Evolutionary conservation across 2,888 invertebrate genomes (phyloP).

Genomic region (Caenorhabditis doughertyi): DNA sequence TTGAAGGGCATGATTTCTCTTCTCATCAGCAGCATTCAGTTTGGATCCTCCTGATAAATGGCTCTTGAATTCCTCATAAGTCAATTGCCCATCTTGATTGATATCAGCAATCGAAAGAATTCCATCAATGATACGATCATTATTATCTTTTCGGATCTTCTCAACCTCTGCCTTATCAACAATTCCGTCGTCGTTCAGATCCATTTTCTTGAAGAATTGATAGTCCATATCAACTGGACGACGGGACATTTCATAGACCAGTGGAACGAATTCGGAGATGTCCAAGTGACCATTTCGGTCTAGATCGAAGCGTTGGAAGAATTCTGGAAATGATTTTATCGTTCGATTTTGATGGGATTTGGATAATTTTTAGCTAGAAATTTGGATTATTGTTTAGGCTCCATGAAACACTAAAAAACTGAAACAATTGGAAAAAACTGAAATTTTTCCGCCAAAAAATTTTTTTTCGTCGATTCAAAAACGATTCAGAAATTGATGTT

Average conservation of each 20-base stretch:
- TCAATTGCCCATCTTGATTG: slow-evolving; percentile 75
- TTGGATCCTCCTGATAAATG: slow-evolving; percentile 63
- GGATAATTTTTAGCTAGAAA: no score
- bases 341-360: no score
- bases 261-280: slow-evolving; percentile 79
- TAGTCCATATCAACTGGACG: slow-evolving; percentile 75
- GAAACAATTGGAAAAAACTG: no score
- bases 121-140: slow-evolving; percentile 76
- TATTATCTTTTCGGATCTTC: slow-evolving; percentile 58
- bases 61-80: slow-evolving; percentile 73
- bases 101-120: slow-evolving; percentile 78
- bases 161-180: slow-evolving; percentile 63
- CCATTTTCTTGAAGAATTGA: slow-evolving; percentile 78
- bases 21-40: slow-evolving; percentile 66
- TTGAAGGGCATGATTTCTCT: slow-evolving; percentile 77
- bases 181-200: slow-evolving; percentile 74
- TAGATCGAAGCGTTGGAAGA: slow-evolving; percentile 74
- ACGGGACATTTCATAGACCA: slow-evolving; percentile 77
- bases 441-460: no score
- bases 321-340: slow-evolving; percentile 50
- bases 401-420: no score
- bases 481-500: no score
- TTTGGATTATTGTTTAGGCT: no score
- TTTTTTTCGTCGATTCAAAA: no score
- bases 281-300: slow-evolving; percentile 72